phyloP scores from a whole-genome alignment of 2,113 vertebrate genomes.

The Peromyscus polionotus region DNA sequence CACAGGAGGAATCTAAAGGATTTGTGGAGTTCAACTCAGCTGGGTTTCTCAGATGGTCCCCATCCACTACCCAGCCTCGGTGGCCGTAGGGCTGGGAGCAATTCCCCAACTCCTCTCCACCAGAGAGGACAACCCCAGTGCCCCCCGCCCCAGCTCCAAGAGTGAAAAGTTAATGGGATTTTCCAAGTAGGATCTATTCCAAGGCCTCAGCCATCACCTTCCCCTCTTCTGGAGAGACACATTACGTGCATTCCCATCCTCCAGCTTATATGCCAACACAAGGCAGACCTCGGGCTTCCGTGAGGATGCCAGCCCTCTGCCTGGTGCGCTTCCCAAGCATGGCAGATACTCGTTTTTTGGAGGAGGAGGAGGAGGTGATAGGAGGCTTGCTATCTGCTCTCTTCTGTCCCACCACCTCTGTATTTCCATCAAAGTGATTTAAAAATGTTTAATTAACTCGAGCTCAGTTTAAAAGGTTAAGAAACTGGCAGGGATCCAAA shows the following conservation, averaged over 20 bases:
- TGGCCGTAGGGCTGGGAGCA: background rate
- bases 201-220: background rate
- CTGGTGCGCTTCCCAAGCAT: background rate
- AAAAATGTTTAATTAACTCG: conserved; percentile 88
- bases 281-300: background rate
- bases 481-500: conserved; percentile 90
- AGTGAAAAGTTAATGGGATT: background rate
- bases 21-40: conserved; percentile 35
- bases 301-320: background rate
- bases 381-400: conserved; percentile 16
- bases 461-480: conserved; percentile 90
- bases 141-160: background rate
- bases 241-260: background rate
- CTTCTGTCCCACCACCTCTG: conserved; percentile 44
- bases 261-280: background rate
- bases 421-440: conserved; percentile 74
- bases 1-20: conserved; percentile 64
- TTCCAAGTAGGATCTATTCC: background rate
- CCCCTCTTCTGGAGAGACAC: background rate
- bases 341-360: background rate
- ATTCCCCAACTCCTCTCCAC: background rate
- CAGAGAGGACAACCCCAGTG: background rate
- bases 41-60: background rate
- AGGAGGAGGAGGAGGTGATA: background rate
- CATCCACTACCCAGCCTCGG: background rate